Conservation (phyloP, 2,888 invertebrate species). For the Pterostichus madidus region DNA sequence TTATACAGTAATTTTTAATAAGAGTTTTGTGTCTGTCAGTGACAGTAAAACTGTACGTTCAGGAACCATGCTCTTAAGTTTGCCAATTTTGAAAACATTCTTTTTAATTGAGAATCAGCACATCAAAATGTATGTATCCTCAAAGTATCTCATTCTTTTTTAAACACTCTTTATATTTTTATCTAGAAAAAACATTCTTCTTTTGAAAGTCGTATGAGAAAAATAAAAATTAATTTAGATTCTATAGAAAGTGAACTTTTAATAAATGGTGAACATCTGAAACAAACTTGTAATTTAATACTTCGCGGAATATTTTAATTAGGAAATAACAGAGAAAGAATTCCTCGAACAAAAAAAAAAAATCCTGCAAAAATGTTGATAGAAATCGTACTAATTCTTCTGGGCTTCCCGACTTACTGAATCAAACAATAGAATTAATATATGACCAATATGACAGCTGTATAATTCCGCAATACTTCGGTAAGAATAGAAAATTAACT, state of each 20-base stretch:
- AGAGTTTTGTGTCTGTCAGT: too few relatives aligned
- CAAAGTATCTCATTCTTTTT: too few relatives aligned
- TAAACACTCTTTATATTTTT: too few relatives aligned
- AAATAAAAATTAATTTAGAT: constrained; percentile 31
- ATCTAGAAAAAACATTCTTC: constrained; percentile 1
- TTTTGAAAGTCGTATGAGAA: constrained; percentile 26
- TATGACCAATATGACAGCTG: constrained; percentile 63
- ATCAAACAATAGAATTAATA: constrained; percentile 62
- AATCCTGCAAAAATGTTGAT: neutral
- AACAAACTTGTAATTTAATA: constrained; percentile 31
- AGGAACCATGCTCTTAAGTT: too few relatives aligned
- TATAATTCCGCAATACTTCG: constrained; percentile 65
- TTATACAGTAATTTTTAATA: too few relatives aligned
- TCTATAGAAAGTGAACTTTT: neutral
- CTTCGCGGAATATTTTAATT: constrained; percentile 42
- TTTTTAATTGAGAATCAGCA: too few relatives aligned
- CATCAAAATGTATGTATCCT: too few relatives aligned
- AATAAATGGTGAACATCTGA: constrained; percentile 15
- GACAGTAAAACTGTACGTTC: too few relatives aligned
- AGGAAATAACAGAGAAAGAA: constrained; percentile 26
- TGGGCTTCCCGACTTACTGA: constrained; percentile 38
- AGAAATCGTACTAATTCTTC: constrained; percentile 10
- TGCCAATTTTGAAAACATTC: too few relatives aligned
- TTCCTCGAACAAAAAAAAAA: constrained; percentile 11
- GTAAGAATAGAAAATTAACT: constrained; percentile 66